Evolutionary conservation across 2,113 vertebrate species (phyloP).

Genomic region (Stigmatopora argus): DNA sequence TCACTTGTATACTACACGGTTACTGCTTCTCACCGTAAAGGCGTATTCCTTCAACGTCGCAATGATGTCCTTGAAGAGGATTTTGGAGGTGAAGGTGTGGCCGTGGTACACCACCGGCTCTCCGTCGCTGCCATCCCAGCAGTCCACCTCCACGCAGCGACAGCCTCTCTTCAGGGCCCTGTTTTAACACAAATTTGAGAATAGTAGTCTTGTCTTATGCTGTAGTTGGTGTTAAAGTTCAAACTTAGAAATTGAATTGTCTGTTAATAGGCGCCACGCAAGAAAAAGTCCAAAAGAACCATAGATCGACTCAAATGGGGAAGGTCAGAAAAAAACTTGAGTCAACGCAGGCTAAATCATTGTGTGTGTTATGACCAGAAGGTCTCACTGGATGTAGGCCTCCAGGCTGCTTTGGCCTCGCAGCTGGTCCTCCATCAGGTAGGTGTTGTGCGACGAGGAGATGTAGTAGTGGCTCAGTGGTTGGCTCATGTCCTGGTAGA

Average conservation of each 20-base stretch:
- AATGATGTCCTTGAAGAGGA: slow-evolving; percentile 86
- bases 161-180: slow-evolving; percentile 86
- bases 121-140: slow-evolving; percentile 87
- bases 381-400: slow-evolving; percentile 86
- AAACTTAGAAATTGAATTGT: too few relatives aligned
- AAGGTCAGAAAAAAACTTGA: not conserved
- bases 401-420: slow-evolving; percentile 89
- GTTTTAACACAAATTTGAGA: not conserved
- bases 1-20: not conserved
- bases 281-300: too few relatives aligned
- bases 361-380: not conserved
- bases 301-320: too few relatives aligned
- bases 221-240: not conserved
- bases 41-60: slow-evolving; percentile 82
- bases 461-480: slow-evolving; percentile 92
- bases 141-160: slow-evolving; percentile 91
- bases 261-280: too few relatives aligned
- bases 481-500: slow-evolving; percentile 89
- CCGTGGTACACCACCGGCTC: slow-evolving; percentile 93
- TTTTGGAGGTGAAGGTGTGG: slow-evolving; percentile 91
- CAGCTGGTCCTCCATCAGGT: slow-evolving; percentile 89
- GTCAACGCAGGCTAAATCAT: not conserved
- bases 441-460: slow-evolving; percentile 95
- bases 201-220: not conserved
- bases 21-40: slow-evolving; percentile 75